A percentile compares a stretch with the other conserved stretches of the same genome.
Evolutionary conservation across 2,113 vertebrate genomes (phyloP).

Genomic region (Cyprinodon tularosa): DNA sequence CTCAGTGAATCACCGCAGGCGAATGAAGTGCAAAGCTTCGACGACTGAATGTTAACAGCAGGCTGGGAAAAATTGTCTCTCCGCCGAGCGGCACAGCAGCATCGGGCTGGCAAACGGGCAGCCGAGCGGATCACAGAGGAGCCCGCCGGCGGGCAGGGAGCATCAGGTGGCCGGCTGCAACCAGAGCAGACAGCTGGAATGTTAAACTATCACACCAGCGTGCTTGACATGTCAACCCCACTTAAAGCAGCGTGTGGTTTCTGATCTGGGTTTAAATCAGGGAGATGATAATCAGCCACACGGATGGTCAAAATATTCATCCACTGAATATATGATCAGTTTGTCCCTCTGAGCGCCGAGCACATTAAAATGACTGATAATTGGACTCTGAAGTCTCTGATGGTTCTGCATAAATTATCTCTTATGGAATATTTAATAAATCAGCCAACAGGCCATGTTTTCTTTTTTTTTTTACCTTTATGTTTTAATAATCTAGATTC

Average conservation of each 20-base stretch:
- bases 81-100: slow-evolving; percentile 12
- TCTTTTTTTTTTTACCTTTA: not conserved
- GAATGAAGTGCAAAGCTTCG: not conserved
- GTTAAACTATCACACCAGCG: slow-evolving; percentile 44
- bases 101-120: slow-evolving; percentile 35
- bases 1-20: not conserved
- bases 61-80: not conserved
- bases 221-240: slow-evolving; percentile 25
- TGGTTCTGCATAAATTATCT: not conserved
- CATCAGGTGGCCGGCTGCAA: slow-evolving; percentile 41
- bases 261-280: not conserved
- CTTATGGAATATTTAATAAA: not conserved
- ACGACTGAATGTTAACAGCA: not conserved
- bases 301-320: not conserved
- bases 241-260: slow-evolving; percentile 31
- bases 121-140: slow-evolving; percentile 20
- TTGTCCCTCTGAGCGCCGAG: not conserved
- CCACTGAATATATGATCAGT: slow-evolving; percentile 4
- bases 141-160: slow-evolving; percentile 40
- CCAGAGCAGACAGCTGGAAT: slow-evolving; percentile 59
- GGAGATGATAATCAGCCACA: not conserved
- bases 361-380: not conserved
- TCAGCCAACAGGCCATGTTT: not conserved
- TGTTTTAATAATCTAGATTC: not conserved
- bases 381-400: not conserved